A percentile compares a stretch with the other conserved stretches of the same genome.
These are phyloP conservation scores for Henricia sp. DNA, from an alignment of 53 echinoderm and acorn worm species.

Conservation along the genomic window DNA sequence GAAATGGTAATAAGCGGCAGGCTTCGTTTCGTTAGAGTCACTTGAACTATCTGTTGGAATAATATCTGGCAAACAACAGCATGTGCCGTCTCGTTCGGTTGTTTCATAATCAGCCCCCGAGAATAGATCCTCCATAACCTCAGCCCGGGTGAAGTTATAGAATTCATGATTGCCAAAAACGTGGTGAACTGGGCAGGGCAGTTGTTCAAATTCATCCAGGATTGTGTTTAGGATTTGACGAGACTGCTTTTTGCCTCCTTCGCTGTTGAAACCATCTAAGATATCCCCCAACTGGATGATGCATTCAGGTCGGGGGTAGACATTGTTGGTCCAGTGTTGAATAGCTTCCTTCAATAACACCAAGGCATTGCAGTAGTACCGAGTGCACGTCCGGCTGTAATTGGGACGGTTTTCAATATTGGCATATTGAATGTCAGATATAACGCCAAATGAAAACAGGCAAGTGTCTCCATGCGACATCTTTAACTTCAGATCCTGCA, in stretches of 20 bases:
- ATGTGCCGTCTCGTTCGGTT: constrained; percentile 10
- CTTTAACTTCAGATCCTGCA: too few species aligned
- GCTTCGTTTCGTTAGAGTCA: neutral
- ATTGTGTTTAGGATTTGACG: constrained; percentile 12
- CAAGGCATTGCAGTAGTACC: constrained; percentile 82
- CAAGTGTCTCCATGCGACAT: too few species aligned
- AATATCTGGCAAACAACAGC: neutral
- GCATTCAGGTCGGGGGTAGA: constrained; percentile 18
- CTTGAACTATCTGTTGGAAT: neutral
- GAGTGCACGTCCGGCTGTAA: constrained; percentile 51
- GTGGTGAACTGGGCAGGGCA: constrained; percentile 71
- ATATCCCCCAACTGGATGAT: constrained; percentile 89
- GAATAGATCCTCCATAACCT: constrained; percentile 68
- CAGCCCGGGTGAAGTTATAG: constrained; percentile 82
- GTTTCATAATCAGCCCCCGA: constrained; percentile 22
- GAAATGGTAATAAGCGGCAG: constrained; percentile 78
- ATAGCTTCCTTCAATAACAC: constrained; percentile 67
- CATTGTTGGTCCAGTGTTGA: constrained; percentile 62
- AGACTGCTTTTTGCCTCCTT: constrained; percentile 64
- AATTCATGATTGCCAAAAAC: constrained; percentile 88
- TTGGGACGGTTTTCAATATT: constrained; percentile 73
- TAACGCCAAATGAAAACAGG: constrained; percentile 83
- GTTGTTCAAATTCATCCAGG: constrained; percentile 65
- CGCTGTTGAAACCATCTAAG: constrained; percentile 79
- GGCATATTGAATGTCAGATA: constrained; percentile 92